Base-by-base conservation (phyloP, 2,888 invertebrate species). In the Falcaria lacertinaria region DNA sequence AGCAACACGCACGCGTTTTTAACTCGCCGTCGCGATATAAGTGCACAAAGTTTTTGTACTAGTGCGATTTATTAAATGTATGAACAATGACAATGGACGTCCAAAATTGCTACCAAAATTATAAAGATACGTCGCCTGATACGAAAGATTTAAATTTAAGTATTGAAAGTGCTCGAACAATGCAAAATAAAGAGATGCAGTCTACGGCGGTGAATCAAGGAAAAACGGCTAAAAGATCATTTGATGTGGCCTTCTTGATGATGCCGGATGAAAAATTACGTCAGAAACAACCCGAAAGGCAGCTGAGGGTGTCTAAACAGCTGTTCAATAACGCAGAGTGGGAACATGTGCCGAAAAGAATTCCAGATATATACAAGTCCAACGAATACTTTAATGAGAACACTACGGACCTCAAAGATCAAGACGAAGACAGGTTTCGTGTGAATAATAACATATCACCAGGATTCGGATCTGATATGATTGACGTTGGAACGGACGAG, bases 241-340 rank as follows among this genome's bases (percentile, higher is more conserved):
- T 97, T 71, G 97, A 97, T 74, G 97, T 97, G 7, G 97, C 97
- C 0, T 97, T 97, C 64, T 83, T 97, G 17, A 96, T 97, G 91
- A 93, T 95, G 76, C 96, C 96, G 1, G 96, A 96, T 70, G 96
- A 96, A 50, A 94, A 95, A 64, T 79, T 94, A 37, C 93, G 93
- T 41, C 91, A 93, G 37, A 92, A 93, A 58, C 91, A 91, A 53
- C 88, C 82, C 38, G 91, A 91, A 48, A 84, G 90, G 53, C 91
- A 89, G 65, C 76, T 90, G 25, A 71, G 91, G 64, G 83, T 91
- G 15, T 86, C 90, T 0, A 90, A 90, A 53, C 88, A 89, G 55
- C 66, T 90, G 34, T 88, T 89, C 42, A 79, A 80, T 42, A 85
- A 82, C 50, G 90, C 72, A 75, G 91, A 79, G 55, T 91, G 71